Percentiles rank a stretch among this genome's conserved stretches.
These are phyloP conservation scores for Rostratula benghalensis DNA, from an alignment of 2,113 vertebrate species.

Conservation along the genomic window DNA sequence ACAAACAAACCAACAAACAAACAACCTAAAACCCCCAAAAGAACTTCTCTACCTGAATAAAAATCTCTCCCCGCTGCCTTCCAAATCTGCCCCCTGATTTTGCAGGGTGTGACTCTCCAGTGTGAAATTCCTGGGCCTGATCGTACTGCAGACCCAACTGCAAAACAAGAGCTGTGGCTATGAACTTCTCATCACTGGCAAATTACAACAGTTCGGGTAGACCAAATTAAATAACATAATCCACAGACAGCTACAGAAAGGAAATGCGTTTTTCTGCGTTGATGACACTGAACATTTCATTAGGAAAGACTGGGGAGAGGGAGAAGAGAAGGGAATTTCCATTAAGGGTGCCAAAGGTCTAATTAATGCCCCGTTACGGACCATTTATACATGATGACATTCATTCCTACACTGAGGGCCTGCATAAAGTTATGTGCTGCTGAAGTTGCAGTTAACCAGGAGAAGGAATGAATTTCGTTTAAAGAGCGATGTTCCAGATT, in stretches of 20 bases:
- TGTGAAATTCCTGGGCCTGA: background rate
- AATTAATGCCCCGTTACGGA: background rate
- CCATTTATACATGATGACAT: background rate
- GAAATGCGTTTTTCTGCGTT: background rate
- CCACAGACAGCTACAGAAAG: background rate
- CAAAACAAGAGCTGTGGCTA: background rate
- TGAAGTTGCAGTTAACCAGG: background rate
- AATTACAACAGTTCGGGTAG: background rate
- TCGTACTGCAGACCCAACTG: background rate
- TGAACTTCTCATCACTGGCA: background rate
- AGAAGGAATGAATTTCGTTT: constrained; percentile 35
- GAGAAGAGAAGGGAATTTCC: constrained; percentile 40
- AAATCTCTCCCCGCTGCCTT: background rate
- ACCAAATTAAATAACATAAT: background rate
- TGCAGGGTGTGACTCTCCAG: background rate
- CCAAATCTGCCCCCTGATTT: background rate
- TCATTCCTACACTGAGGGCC: background rate
- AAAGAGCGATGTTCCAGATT: background rate
- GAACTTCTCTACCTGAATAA: background rate
- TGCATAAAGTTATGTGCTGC: background rate
- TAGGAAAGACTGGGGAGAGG: background rate
- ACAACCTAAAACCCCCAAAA: background rate
- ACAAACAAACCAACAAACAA: background rate
- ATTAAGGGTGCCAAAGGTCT: background rate
- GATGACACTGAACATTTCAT: background rate